Base-by-base conservation (phyloP, 2,888 invertebrate genomes). In the Epistrophe grossulariae region DNA sequence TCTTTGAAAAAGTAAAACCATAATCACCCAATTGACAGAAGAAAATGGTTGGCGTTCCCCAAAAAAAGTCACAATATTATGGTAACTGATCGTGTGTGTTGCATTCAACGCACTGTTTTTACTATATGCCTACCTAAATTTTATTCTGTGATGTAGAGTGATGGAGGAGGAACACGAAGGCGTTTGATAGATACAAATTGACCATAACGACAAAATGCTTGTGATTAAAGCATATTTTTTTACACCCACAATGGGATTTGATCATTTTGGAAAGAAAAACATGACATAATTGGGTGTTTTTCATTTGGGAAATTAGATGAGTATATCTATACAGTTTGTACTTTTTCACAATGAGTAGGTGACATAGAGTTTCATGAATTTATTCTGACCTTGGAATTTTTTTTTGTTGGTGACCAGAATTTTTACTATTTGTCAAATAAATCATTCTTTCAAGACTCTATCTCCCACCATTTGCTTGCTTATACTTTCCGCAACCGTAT, bases 111-210 rank as follows among this genome's bases (percentile, higher is more conserved):
- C 77, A 70, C 17, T 70, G 52, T 24, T 60, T 19, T 62, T 48
- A 10, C 13, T 8, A 50, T n/a, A 38, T 17, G 66, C 24, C 24
- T 17, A 40, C 24, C 6, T 57, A n/a, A n/a, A 35, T 73, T 48
- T 15, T 59, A 19, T 76, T 4, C 11, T 28, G 7, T 55, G 66
- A 52, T 62, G 73, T 60, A 35, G 40, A 60, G 55, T 70, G 60
- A 59, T 57, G 72, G 68, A 76, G 81, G 77, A 84, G 60, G 70
- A 73, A 55, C 11, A 73, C 35, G 81, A 59, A 62, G 85, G 85
- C 85, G 85, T 81, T 70, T 64, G 68, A 78, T 64, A 78, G 70
- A 78, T 81, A 85, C 62, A 17, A 81, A 81, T 81, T 85, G 73
- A 81, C 85, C 85, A 78, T 70, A 85, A 59, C 48, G 48, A 74